Evolutionary conservation across 2,888 invertebrate species (phyloP).

Genomic region (Reticulitermes lucifugus): DNA sequence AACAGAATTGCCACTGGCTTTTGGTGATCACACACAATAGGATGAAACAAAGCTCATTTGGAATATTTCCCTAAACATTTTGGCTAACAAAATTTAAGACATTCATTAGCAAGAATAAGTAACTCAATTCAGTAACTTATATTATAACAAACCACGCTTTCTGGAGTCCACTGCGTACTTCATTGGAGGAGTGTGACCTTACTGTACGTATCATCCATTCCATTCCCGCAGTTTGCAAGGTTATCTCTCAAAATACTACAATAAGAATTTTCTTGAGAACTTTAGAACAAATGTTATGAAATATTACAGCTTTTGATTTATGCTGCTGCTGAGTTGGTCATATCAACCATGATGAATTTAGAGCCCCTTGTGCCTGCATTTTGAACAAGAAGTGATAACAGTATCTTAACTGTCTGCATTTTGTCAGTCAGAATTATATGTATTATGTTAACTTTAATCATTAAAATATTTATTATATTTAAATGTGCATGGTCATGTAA

Average conservation of each 20-base stretch:
- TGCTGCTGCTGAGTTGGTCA: slow-evolving; percentile 14
- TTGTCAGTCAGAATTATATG: too few relatives aligned
- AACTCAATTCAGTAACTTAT: not conserved
- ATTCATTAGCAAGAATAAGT: not conserved
- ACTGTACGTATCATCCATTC: not conserved
- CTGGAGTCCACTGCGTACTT: not conserved
- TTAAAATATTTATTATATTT: not conserved
- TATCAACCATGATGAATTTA: slow-evolving; percentile 7
- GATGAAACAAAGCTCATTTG: too few relatives aligned
- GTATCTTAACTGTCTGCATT: not conserved
- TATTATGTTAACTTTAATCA: too few relatives aligned
- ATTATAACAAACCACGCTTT: slow-evolving; percentile 13
- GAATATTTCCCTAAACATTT: too few relatives aligned
- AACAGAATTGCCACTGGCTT: too few relatives aligned
- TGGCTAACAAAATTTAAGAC: too few relatives aligned
- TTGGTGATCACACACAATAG: too few relatives aligned
- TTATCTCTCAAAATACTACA: not conserved
- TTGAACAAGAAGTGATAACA: not conserved
- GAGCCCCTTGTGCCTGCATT: not conserved
- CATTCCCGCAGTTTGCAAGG: slow-evolving; percentile 5
- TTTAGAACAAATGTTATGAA: not conserved
- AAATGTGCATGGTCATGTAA: not conserved
- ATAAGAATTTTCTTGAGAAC: not conserved
- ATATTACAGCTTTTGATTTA: not conserved
- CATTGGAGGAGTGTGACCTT: slow-evolving; percentile 10